Evolutionary conservation across 2,888 invertebrate genomes (phyloP), one percentile per base, ranked within the genome.

Genomic region (Hemaris fuciformis): DNA sequence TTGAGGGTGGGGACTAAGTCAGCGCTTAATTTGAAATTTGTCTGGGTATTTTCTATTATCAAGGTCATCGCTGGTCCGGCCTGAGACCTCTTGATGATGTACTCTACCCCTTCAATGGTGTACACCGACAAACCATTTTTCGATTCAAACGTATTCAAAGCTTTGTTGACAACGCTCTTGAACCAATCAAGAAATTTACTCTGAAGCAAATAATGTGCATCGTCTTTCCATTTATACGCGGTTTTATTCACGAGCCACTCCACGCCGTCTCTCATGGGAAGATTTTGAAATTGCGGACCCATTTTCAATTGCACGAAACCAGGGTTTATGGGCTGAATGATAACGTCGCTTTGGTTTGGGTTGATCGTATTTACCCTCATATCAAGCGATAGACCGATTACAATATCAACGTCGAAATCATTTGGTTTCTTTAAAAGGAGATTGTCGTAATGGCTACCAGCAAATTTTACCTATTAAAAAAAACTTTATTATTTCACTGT

Each of bases 381-480:
- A 63, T 85, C 82, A 0, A 93, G 68, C 0, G 94, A 94, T 10
- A 95, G 71, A 13, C 83, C 80, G 15, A 95, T 88, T 0, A 94
- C 83, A 3, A 94, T 81, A 70, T 94, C 93, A 70, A 95, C 84
- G 69, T 95, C 95, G 65, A 93, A 95, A 71, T 95, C 95, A 60
- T 93, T 90, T 0, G 94, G 94, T 64, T 91, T 89, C 13, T 90
- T 89, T 0, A 94, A 92, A 65, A 93, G 93, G 1, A 94, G 80
- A 8, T 88, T 83, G 74, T 95, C 95, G 65, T 88, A 95, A 69
- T 88, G 94, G 69, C 94, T 94, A 10, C 95, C 95, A 0, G 93
- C 93, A 68, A 89, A 94, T 70, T 90, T 90, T 0, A 87, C 79
- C 89, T 89, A 65, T 0, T 70, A 71, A 43, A 22, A 59, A 13